A percentile compares a stretch with the other conserved stretches of the same genome.
These are phyloP conservation scores for Ephydatia muelleri DNA, from an alignment of 37 sponge, comb jelly and placozoan species.

Conservation along the genomic window DNA sequence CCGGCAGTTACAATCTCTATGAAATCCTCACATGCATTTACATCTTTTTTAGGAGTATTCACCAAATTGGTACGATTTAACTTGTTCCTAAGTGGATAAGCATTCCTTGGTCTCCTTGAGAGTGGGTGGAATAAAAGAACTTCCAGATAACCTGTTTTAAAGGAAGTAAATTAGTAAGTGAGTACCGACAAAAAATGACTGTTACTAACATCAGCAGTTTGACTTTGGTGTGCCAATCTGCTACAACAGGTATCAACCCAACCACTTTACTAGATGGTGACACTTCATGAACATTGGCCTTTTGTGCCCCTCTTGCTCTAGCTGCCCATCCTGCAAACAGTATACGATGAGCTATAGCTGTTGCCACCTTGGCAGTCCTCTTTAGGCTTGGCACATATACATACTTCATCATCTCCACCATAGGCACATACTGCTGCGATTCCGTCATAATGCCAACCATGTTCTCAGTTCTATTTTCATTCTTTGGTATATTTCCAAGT, in stretches of 20 bases:
- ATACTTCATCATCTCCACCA: background rate
- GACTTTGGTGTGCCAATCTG: constrained; percentile 27
- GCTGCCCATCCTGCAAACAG: constrained; percentile 14
- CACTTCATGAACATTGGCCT: background rate
- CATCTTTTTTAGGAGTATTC: constrained; percentile 11
- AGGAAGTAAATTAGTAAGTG: background rate
- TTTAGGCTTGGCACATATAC: constrained; percentile 11
- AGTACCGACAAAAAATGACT: background rate
- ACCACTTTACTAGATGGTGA: constrained; percentile 11
- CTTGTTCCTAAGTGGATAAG: constrained; percentile 23
- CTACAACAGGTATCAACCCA: constrained; percentile 23
- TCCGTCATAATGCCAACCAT: constrained; percentile 31
- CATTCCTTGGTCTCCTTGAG: constrained; percentile 20
- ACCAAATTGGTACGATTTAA: constrained; percentile 15
- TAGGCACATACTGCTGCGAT: constrained; percentile 28
- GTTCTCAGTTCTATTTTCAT: constrained; percentile 41
- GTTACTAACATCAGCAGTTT: constrained; percentile 16
- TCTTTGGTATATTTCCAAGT: constrained; percentile 22
- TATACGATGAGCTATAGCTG: background rate
- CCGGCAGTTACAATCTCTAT: constrained; percentile 9
- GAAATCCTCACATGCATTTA: constrained; percentile 43
- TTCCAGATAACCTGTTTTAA: constrained; percentile 25
- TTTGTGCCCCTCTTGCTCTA: constrained; percentile 13
- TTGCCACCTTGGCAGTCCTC: background rate
- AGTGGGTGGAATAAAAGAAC: constrained; percentile 26